A percentile compares a stretch with the other conserved stretches of the same genome.
These are phyloP conservation scores for Leptoclinus maculatus DNA, from an alignment of 2,797 vertebrate species.

Conservation along the genomic window DNA sequence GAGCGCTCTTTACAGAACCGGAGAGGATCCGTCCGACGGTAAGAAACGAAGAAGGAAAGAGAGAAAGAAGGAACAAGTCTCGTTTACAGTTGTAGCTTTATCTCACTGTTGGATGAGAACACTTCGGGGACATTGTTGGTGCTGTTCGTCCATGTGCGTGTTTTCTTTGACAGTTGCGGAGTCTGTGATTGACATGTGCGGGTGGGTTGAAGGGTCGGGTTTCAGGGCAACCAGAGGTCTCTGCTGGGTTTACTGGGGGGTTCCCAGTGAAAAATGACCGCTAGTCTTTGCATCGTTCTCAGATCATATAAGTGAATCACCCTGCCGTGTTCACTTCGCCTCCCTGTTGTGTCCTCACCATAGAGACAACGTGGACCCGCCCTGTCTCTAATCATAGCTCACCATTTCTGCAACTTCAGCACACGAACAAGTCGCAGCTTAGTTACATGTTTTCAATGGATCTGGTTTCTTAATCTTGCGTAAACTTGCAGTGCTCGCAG, in stretches of 20 bases:
- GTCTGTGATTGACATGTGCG: slow-evolving; percentile 65
- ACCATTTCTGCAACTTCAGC: slow-evolving; percentile 5
- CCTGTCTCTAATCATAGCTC: slow-evolving; percentile 33
- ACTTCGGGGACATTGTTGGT: background rate
- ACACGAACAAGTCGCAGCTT: slow-evolving; percentile 7
- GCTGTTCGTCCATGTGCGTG: slow-evolving; percentile 8
- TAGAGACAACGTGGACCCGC: slow-evolving; percentile 38
- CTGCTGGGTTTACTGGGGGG: background rate
- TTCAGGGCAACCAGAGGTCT: background rate
- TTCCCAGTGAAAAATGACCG: background rate
- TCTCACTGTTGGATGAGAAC: background rate
- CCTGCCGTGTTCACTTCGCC: background rate
- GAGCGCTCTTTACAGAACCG: slow-evolving; percentile 28
- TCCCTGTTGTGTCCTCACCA: slow-evolving; percentile 14
- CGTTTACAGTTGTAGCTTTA: background rate
- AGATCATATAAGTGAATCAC: slow-evolving; percentile 27
- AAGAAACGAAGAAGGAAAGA: slow-evolving; percentile 49
- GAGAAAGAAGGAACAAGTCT: background rate
- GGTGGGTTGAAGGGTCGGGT: slow-evolving; percentile 33
- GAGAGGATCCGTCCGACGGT: slow-evolving; percentile 58
- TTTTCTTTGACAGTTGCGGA: slow-evolving; percentile 35
- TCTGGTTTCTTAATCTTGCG: slow-evolving; percentile 19
- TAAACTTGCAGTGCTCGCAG: background rate
- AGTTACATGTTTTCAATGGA: background rate
- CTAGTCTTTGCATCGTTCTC: background rate